phyloP scores from a whole-genome alignment of 2,797 vertebrate genomes.

The Hapalemur alaotrensis region DNA sequence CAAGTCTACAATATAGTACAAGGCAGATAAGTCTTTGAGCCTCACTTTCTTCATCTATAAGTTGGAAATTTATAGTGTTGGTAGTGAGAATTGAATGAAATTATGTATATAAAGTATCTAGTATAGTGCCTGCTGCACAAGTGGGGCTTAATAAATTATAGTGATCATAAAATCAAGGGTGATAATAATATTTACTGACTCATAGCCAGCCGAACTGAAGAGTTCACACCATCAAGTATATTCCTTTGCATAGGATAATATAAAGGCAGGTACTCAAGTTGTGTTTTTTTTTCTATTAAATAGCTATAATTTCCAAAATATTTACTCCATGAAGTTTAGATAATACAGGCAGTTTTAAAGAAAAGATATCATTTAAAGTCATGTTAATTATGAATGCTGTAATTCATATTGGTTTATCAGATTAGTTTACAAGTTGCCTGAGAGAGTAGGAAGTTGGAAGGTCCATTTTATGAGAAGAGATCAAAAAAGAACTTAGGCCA shows the following conservation, averaged over 20 bases:
- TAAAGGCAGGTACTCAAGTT: not conserved
- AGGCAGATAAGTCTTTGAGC: not conserved
- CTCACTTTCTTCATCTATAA: not conserved
- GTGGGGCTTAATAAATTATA: not conserved
- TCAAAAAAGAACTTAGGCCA: not conserved
- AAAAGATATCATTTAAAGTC: conserved; percentile 37
- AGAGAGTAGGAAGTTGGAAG: not conserved
- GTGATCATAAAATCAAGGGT: not conserved
- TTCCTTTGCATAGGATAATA: not conserved
- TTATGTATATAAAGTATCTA: not conserved
- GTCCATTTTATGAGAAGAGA: not conserved
- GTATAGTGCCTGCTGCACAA: not conserved
- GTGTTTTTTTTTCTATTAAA: not conserved
- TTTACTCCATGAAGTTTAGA: conserved; percentile 30
- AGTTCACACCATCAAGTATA: conserved; percentile 24
- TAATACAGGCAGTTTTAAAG: conserved; percentile 16
- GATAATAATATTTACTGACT: not conserved
- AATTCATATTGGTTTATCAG: conserved; percentile 23
- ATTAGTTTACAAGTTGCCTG: conserved; percentile 35
- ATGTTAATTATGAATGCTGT: not conserved
- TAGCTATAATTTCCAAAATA: conserved; percentile 8
- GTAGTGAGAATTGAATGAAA: not conserved
- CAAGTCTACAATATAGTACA: not conserved
- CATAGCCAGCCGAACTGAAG: not conserved
- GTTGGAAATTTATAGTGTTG: not conserved